phyloP scores from a whole-genome alignment of 2,113 vertebrate species.

The Bambusicola thoracicus region DNA sequence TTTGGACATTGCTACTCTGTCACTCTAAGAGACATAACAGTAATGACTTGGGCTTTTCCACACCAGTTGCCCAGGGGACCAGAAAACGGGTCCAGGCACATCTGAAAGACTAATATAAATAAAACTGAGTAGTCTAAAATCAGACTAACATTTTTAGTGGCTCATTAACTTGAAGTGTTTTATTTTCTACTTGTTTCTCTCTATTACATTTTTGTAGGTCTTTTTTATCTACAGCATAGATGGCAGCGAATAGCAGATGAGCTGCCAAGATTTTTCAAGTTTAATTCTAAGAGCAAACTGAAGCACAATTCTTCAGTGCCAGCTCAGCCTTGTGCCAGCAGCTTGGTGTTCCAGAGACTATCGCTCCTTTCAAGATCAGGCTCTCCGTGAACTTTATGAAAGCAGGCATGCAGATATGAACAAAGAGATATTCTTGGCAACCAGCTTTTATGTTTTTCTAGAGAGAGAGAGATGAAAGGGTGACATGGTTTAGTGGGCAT shows the following conservation, averaged over 20 bases:
- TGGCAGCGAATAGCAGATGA: neutral
- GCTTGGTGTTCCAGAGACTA: slow-evolving; percentile 22
- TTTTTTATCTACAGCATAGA: slow-evolving; percentile 13
- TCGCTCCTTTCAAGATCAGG: neutral
- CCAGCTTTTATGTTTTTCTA: neutral
- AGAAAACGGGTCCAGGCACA: neutral
- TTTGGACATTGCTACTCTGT: neutral
- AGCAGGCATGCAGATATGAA: neutral
- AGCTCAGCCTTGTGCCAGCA: slow-evolving; percentile 12
- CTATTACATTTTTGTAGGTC: neutral
- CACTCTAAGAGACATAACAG: neutral
- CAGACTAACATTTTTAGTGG: neutral
- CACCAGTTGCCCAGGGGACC: neutral
- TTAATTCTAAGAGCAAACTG: slow-evolving; percentile 21
- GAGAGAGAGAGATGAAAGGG: neutral
- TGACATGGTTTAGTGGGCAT: too few species aligned
- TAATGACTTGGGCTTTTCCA: neutral
- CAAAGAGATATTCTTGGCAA: neutral
- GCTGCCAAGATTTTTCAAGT: slow-evolving; percentile 34
- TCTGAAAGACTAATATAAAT: neutral
- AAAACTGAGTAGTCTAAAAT: neutral
- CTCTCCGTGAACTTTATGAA: neutral
- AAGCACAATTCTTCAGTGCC: neutral
- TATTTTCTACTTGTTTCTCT: neutral
- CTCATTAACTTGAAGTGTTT: neutral